Percentiles rank a stretch among this genome's conserved stretches.
Evolutionary conservation across 1,140 invertebrate genomes (phyloP).

Genomic region (Drosophila nikananu): DNA sequence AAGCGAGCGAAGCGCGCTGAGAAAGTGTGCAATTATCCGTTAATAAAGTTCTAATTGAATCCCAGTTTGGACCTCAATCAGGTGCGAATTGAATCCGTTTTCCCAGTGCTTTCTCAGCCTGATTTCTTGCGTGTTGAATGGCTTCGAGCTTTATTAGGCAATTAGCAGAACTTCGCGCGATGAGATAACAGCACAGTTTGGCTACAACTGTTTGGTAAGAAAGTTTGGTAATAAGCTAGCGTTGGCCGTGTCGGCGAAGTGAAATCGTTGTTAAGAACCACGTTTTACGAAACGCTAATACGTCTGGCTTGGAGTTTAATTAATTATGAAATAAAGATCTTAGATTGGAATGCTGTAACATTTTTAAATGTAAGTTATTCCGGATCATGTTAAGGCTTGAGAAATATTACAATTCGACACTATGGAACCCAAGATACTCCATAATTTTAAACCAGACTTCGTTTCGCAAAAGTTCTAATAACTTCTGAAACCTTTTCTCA

Average conservation of each 20-base stretch:
- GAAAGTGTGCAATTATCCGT: constrained; percentile 56
- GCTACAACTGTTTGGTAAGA: not conserved
- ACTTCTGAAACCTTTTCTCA: constrained; percentile 13
- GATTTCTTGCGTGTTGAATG: constrained; percentile 2
- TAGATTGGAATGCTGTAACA: not conserved
- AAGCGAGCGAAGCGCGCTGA: constrained; percentile 20
- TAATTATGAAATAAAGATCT: not conserved
- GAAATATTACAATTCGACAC: no score
- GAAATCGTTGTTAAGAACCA: constrained; percentile 7
- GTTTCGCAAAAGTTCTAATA: not conserved
- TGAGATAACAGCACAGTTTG: constrained; percentile 22
- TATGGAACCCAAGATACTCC: not conserved
- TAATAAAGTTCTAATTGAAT: constrained; percentile 65
- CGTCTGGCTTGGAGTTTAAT: not conserved
- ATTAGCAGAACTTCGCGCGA: constrained; percentile 17
- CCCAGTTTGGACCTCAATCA: constrained; percentile 6
- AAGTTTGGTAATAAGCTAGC: not conserved
- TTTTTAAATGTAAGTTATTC: not conserved
- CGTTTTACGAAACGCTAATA: not conserved
- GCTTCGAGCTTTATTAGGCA: constrained; percentile 12
- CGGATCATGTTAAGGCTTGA: not conserved
- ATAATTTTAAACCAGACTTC: not conserved
- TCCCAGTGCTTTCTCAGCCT: constrained; percentile 9
- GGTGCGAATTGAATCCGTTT: constrained; percentile 45
- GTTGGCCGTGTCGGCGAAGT: not conserved